Base-by-base conservation (phyloP, 2,113 vertebrate genomes). In the Megaceryle maxima region DNA sequence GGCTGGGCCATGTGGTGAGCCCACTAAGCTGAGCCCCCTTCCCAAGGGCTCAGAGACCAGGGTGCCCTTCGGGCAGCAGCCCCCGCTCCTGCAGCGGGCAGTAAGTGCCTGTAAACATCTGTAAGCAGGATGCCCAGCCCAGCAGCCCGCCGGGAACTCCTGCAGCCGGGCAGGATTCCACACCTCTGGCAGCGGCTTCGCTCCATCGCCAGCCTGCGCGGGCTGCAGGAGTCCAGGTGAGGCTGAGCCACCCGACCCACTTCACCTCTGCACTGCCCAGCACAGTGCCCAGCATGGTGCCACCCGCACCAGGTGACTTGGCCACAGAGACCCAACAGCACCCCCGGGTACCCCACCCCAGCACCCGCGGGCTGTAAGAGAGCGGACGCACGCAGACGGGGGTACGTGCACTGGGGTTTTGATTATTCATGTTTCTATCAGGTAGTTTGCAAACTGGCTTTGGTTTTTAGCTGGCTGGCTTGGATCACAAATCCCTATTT, bases 111-210 rank as follows among this genome's bases (percentile, higher is more conserved):
- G 28, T 5, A 31, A 69, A 29, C 69, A 33, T 6, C 48, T 10
- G 37, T 4, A 29, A 22, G 4, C 46, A 60, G 1, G 3, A 50
- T 39, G 33, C 56, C 77, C 6, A 29, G 51, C 35, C 14, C 0
- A 1, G 55, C 41, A 18, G 3, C 63, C 66, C 14, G 3, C 22
- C 21, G 6, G 50, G 24, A 16, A 11, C 33, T 12, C 66, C 79
- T 16, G 19, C 37, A 2, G 51, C 66, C 8, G 3, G 35, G 4
- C 7, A 2, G 16, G 43, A 20, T 5, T 35, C 14, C 19, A 31
- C 7, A 22, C n/a, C 29, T 26, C 37, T 4, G 3, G 1, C 2
- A 15, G 72, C 37, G 2, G 11, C 1, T 46, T 46, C 19, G 18
- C 46, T 16, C 43, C 16, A 16, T 44, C 43, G 15, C 43, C 43